A percentile compares a stretch with the other conserved stretches of the same genome.
phyloP scores from a whole-genome alignment of 92 coral and sea anemone species.

The Galaxea fascicularis region DNA sequence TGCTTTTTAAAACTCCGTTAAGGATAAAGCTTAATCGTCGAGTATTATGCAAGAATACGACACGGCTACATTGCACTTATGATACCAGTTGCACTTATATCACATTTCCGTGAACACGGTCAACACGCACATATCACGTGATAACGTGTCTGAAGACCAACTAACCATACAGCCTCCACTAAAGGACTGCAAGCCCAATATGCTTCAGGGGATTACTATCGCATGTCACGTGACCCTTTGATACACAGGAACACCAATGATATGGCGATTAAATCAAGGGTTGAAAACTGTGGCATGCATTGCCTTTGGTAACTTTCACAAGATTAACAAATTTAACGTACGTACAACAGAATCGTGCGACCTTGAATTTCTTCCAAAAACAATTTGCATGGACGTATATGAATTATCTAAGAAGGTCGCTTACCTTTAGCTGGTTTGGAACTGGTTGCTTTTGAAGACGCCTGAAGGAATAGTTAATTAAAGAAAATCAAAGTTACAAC shows the following conservation, averaged over 20 bases:
- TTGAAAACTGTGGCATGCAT: constrained; percentile 19
- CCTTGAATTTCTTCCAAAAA: too few species aligned
- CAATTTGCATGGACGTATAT: too few species aligned
- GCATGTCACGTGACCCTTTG: constrained; percentile 73
- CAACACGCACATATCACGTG: too few species aligned
- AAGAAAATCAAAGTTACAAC: not conserved
- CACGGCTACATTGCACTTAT: too few species aligned
- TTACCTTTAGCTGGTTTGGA: constrained; percentile 58
- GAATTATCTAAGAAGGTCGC: not conserved
- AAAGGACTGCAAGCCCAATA: constrained; percentile 80
- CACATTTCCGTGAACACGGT: too few species aligned
- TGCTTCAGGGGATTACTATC: constrained; percentile 64
- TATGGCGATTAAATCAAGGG: constrained; percentile 4
- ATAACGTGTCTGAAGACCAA: constrained; percentile 68
- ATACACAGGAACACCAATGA: constrained; percentile 24
- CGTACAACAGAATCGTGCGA: too few species aligned
- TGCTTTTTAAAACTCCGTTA: too few species aligned
- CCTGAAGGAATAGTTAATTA: not conserved
- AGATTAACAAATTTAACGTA: too few species aligned
- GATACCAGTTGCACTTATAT: too few species aligned
- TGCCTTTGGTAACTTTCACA: not conserved
- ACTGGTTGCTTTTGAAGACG: constrained; percentile 6
- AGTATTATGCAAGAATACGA: too few species aligned
- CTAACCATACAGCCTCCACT: constrained; percentile 77
- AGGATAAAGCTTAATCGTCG: too few species aligned